Conservation (phyloP, 2,888 invertebrate genomes). For the Mimumesa dahlbomi region DNA sequence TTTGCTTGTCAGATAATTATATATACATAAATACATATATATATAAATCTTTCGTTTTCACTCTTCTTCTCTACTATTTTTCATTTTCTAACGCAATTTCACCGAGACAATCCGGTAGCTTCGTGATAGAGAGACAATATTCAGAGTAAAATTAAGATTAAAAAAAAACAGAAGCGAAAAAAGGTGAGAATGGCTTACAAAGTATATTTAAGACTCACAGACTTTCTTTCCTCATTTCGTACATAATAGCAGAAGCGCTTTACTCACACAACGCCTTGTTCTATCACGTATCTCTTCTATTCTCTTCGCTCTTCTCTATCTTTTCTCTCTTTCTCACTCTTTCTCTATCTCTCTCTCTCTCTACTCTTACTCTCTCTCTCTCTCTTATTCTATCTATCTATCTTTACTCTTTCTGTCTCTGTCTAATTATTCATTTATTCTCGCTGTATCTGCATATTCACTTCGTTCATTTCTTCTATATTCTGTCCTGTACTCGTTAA, state of each 20-base stretch:
- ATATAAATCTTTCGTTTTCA: conserved; percentile 17
- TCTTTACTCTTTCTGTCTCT: conserved; percentile 7
- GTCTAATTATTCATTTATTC: neutral
- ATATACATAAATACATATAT: too few species aligned
- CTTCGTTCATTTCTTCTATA: conserved; percentile 41
- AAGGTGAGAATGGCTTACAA: conserved; percentile 76
- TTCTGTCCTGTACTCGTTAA: conserved; percentile 34
- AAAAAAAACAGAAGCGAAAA: conserved; percentile 49
- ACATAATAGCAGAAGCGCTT: conserved; percentile 72
- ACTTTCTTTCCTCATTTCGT: conserved; percentile 66
- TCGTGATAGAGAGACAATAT: conserved; percentile 16
- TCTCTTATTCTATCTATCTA: conserved; percentile 5
- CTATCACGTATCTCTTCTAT: conserved; percentile 21
- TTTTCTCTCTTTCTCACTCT: neutral
- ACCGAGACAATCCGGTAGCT: conserved; percentile 11
- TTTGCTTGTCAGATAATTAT: conserved; percentile 27
- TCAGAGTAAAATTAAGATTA: conserved; percentile 5
- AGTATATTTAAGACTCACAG: conserved; percentile 60
- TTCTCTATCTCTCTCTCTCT: conserved; percentile 1
- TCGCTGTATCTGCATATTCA: conserved; percentile 5
- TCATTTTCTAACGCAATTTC: conserved; percentile 27
- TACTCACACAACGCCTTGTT: conserved; percentile 60
- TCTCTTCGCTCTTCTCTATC: conserved; percentile 5
- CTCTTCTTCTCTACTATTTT: neutral
- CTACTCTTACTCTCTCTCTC: conserved; percentile 1